A percentile compares a stretch with the other conserved stretches of the same genome.
phyloP scores from a whole-genome alignment of 2,797 vertebrate species.

The Smutsia gigantea region DNA sequence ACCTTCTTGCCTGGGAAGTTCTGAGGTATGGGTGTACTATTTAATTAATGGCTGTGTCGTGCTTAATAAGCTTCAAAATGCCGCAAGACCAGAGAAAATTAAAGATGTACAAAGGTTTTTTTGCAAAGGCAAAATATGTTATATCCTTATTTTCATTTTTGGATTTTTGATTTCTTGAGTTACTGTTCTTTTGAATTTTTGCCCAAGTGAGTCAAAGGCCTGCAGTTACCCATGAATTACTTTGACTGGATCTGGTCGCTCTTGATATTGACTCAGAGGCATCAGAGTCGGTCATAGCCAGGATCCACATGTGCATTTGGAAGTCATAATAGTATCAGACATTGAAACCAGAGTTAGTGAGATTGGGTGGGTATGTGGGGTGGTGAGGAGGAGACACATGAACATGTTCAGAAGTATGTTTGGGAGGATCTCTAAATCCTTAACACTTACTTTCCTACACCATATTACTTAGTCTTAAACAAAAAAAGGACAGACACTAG shows the following conservation, averaged over 20 bases:
- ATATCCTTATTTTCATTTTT: not conserved
- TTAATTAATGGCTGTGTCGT: not conserved
- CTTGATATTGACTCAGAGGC: not conserved
- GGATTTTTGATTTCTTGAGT: slow-evolving; percentile 33
- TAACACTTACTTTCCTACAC: not conserved
- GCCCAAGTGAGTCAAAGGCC: not conserved
- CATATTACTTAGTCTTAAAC: not conserved
- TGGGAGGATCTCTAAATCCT: not conserved
- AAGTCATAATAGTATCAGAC: not conserved
- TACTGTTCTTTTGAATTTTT: slow-evolving; percentile 43
- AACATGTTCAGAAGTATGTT: slow-evolving; percentile 30
- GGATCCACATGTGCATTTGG: not conserved
- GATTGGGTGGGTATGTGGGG: not conserved
- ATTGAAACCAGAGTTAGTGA: not conserved
- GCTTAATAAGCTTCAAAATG: slow-evolving; percentile 13
- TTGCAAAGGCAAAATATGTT: slow-evolving; percentile 23
- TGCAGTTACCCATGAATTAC: not conserved
- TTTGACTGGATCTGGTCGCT: not conserved
- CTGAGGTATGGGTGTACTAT: not conserved
- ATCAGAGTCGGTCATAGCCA: not conserved
- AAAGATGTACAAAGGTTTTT: not conserved
- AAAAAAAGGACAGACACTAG: not conserved
- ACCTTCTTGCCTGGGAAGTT: not conserved
- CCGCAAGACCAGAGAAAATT: not conserved
- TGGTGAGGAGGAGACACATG: not conserved